Percentiles rank a stretch among this genome's conserved stretches.
These are phyloP conservation scores for Lasioglossum vierecki DNA, from an alignment of 2,888 invertebrate genomes.

Conservation along the genomic window DNA sequence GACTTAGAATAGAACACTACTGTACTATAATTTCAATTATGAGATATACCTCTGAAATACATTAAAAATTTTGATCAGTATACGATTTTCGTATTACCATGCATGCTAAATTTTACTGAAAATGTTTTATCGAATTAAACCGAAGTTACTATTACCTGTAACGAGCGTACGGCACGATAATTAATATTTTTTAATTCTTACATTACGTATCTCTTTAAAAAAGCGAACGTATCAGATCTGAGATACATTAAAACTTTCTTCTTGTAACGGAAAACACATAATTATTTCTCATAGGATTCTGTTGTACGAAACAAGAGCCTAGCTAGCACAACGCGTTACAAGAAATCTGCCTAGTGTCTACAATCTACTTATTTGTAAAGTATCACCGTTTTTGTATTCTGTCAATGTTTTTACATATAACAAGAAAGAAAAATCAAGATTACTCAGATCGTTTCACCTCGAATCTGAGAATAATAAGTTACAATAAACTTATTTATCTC, in stretches of 20 bases:
- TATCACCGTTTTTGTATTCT: slow-evolving; percentile 50
- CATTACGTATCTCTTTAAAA: slow-evolving; percentile 4
- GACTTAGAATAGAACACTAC: too few relatives aligned
- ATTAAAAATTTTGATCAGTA: not conserved
- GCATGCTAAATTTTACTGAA: slow-evolving; percentile 13
- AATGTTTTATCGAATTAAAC: not conserved
- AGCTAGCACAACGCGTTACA: slow-evolving; percentile 33
- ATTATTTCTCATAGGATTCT: slow-evolving; percentile 19
- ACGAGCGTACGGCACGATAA: not conserved
- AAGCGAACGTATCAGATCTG: slow-evolving; percentile 10
- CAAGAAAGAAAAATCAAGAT: slow-evolving; percentile 21
- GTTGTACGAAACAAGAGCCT: slow-evolving; percentile 26
- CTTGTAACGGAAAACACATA: not conserved
- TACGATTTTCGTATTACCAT: not conserved
- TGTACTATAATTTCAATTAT: not conserved
- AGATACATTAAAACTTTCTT: slow-evolving; percentile 7
- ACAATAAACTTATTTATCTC: slow-evolving; percentile 54
- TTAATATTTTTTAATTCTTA: slow-evolving; percentile 19
- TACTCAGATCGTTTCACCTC: slow-evolving; percentile 33
- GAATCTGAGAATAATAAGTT: slow-evolving; percentile 47
- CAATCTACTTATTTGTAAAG: slow-evolving; percentile 49
- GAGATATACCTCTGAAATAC: not conserved
- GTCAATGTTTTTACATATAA: slow-evolving; percentile 44
- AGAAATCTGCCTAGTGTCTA: slow-evolving; percentile 38
- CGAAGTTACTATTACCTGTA: not conserved